Evolutionary conservation across 2,797 vertebrate genomes (phyloP), one percentile per base, ranked within the genome.

Genomic region (Alcedo atthis): DNA sequence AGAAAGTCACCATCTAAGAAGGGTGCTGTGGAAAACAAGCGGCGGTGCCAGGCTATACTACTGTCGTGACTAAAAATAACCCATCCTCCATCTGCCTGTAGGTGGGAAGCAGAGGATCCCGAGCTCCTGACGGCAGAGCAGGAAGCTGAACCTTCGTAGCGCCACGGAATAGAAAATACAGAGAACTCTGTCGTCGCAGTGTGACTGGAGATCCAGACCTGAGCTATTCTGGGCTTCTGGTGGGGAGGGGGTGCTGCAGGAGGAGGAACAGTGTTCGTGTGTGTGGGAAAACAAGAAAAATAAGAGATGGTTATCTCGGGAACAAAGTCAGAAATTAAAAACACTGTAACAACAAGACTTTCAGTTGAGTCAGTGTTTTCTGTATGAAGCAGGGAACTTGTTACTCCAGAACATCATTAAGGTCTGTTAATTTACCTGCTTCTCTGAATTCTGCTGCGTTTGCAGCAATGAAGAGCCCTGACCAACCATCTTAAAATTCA

Each of bases 341-440:
- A 11, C 5, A 5, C 28, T 24, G 8, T 8, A 63, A 33, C 4
- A 16, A 43, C 15, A n/a, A 8, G 8, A 15, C 10, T 32, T 37
- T 13, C 8, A 57, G 17, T 13, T 28, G 42, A 32, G 6, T 33
- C 26, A 10, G 5, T 7, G 42, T 37, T 54, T 81, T 33, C 63
- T 43, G 13, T 1, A 20, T 2, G 6, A 9, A 30, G 15, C 0
- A 8, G 6, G 35, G 22, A 45, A 51, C n/a, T 37, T 0, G 0
- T 28, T 64, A 80, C 9, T 46, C 35, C 71, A 55, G 11, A 81
- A 14, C 9, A 59, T 10, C 55, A 26, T 35, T 24, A 40, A 64
- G 17, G 12, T 19, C 42, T 42, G 12, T 15, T 64, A 69, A 63
- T 67, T 55, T 46, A 57, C 37, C 25, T 2, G 2, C 14, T 66